Conservation (phyloP, 1,140 invertebrate species). For the Trigoniulus corallinus region DNA sequence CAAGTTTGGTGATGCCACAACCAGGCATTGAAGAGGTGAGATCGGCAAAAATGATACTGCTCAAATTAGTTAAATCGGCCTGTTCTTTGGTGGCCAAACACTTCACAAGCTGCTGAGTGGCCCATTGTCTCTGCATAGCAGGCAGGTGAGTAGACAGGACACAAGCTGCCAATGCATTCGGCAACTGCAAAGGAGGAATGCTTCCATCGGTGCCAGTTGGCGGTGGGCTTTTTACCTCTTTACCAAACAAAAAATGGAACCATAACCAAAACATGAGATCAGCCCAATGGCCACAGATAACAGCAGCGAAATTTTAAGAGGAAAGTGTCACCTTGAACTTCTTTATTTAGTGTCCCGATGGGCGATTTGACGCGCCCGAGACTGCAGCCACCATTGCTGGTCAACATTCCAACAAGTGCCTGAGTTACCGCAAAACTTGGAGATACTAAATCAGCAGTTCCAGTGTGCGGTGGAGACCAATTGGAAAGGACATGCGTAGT, state of each 20-base stretch:
- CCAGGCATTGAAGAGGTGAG: slow-evolving; percentile 27
- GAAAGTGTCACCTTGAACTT: slow-evolving; percentile 11
- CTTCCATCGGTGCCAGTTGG: slow-evolving; percentile 15
- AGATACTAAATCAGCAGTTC: slow-evolving; percentile 6
- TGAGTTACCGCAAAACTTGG: slow-evolving; percentile 40
- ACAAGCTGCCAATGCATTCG: slow-evolving; percentile 45
- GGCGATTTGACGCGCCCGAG: no score
- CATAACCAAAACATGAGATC: no score
- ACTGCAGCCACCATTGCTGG: slow-evolving; percentile 23
- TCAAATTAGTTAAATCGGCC: background rate
- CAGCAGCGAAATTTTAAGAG: background rate
- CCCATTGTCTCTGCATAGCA: slow-evolving; percentile 38
- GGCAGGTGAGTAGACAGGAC: slow-evolving; percentile 35
- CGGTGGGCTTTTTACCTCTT: slow-evolving; percentile 13
- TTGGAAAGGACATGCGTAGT: no score
- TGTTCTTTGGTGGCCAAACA: slow-evolving; percentile 17
- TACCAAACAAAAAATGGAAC: slow-evolving; percentile 5
- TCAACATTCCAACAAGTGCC: slow-evolving; percentile 38
- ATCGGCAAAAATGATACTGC: slow-evolving; percentile 27
- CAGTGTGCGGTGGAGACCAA: no score
- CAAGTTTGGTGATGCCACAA: slow-evolving; percentile 26
- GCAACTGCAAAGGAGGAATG: slow-evolving; percentile 31
- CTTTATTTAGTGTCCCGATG: no score
- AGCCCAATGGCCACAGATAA: background rate
- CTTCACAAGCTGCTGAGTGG: slow-evolving; percentile 36